Evolutionary conservation across 2,888 invertebrate species (phyloP).

Genomic region (Lithophane semibrunnea): DNA sequence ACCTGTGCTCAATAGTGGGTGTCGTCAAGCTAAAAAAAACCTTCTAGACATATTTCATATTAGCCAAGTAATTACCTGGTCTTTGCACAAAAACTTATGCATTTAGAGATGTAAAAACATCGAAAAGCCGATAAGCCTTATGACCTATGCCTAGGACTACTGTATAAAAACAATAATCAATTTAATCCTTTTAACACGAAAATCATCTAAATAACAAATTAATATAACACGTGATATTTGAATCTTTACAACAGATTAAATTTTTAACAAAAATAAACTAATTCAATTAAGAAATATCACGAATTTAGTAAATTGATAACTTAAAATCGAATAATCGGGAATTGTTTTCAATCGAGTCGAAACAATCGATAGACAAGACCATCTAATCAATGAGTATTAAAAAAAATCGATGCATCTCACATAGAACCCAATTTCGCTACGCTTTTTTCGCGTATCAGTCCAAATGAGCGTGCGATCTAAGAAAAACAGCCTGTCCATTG

Average conservation of each 20-base stretch:
- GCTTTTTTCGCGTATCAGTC: slow-evolving; percentile 79
- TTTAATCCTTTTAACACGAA: slow-evolving; percentile 28
- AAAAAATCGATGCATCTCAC: slow-evolving; percentile 76
- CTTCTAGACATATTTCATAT: too few relatives aligned
- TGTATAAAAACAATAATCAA: slow-evolving; percentile 44
- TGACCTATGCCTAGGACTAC: slow-evolving; percentile 23
- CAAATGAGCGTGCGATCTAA: slow-evolving; percentile 64
- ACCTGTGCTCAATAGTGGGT: too few relatives aligned
- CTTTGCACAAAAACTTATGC: slow-evolving; percentile 4
- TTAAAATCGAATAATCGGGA: slow-evolving; percentile 4
- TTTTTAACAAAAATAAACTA: slow-evolving; percentile 20
- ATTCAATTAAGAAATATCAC: slow-evolving; percentile 29
- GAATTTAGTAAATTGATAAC: slow-evolving; percentile 1
- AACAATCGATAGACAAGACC: slow-evolving; percentile 22
- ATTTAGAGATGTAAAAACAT: slow-evolving; percentile 17
- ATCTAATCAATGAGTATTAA: slow-evolving; percentile 68
- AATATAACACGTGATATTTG: slow-evolving; percentile 21
- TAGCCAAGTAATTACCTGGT: neutral
- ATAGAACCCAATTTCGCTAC: slow-evolving; percentile 76
- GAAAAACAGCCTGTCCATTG: slow-evolving; percentile 73
- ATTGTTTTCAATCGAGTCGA: slow-evolving; percentile 29
- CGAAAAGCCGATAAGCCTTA: slow-evolving; percentile 18
- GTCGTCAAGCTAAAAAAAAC: too few relatives aligned
- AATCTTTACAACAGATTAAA: slow-evolving; percentile 22
- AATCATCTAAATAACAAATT: slow-evolving; percentile 25